Percentiles rank a stretch among this genome's conserved stretches.
phyloP scores from a whole-genome alignment of 2,113 vertebrate genomes.

The Dromas ardeola region DNA sequence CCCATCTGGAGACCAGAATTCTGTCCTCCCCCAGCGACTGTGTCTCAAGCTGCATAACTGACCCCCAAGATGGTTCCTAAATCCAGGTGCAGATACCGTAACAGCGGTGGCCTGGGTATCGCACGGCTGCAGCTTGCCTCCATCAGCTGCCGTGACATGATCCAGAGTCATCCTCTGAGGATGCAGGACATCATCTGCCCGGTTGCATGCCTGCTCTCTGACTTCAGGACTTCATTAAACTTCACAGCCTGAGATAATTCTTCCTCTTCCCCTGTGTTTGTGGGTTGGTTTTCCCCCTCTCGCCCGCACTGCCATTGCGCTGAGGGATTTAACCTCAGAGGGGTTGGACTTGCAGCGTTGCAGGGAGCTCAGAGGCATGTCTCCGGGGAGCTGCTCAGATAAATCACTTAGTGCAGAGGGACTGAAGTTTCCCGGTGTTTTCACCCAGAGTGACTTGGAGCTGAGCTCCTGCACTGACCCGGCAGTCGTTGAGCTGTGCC shows the following conservation, averaged over 20 bases:
- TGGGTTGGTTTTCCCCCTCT: neutral
- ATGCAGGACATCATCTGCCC: neutral
- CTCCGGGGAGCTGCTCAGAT: neutral
- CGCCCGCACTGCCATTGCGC: fast-evolving
- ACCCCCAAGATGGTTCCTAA: neutral
- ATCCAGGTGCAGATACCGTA: neutral
- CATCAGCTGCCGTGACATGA: neutral
- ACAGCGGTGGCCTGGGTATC: fast-evolving
- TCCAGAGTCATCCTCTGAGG: neutral
- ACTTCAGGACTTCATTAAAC: neutral
- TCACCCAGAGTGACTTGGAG: neutral
- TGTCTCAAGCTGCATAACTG: fast-evolving
- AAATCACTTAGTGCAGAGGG: neutral
- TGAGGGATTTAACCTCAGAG: neutral
- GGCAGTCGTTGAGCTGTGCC: neutral
- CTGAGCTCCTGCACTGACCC: neutral
- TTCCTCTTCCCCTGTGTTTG: neutral
- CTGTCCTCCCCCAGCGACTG: neutral
- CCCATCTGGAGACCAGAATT: neutral
- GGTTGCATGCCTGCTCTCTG: neutral
- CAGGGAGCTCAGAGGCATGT: fast-evolving
- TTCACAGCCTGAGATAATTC: neutral
- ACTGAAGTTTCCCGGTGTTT: neutral
- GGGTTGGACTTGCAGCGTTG: neutral
- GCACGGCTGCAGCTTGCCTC: neutral